Conservation (phyloP, 2,113 vertebrate genomes). For the Colaptes auratus region DNA sequence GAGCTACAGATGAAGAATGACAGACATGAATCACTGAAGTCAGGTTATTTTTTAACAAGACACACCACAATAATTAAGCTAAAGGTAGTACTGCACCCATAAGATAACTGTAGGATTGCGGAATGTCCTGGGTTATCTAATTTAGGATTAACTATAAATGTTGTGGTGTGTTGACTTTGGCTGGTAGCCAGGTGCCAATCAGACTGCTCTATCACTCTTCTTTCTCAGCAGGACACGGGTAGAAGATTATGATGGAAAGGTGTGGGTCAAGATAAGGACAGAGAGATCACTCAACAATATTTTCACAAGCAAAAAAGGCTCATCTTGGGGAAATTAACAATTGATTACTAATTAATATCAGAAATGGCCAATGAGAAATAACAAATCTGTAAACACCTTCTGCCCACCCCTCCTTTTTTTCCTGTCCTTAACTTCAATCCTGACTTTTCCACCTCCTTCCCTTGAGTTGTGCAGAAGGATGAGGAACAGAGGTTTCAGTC, state of each 20-base stretch:
- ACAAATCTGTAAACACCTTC: background rate
- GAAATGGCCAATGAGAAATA: background rate
- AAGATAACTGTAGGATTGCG: background rate
- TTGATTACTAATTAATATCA: background rate
- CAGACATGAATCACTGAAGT: background rate
- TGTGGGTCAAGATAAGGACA: background rate
- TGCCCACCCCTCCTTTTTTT: background rate
- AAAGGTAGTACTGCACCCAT: background rate
- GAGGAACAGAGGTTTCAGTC: rapidly evolving
- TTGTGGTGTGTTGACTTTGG: background rate
- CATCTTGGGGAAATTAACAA: background rate
- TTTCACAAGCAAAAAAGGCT: background rate
- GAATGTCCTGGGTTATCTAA: background rate
- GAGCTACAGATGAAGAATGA: background rate
- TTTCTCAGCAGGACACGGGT: background rate
- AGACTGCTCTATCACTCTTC: background rate
- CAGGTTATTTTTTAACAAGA: background rate
- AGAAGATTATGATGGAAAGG: background rate
- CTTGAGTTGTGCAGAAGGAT: rapidly evolving
- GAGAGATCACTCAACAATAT: background rate
- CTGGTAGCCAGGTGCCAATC: background rate
- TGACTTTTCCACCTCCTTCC: background rate
- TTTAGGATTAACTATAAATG: background rate
- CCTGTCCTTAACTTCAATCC: background rate
- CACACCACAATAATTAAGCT: background rate